Conservation (phyloP, 37 sponge, comb jelly and placozoan species). For the Petrosia ficiformis region DNA sequence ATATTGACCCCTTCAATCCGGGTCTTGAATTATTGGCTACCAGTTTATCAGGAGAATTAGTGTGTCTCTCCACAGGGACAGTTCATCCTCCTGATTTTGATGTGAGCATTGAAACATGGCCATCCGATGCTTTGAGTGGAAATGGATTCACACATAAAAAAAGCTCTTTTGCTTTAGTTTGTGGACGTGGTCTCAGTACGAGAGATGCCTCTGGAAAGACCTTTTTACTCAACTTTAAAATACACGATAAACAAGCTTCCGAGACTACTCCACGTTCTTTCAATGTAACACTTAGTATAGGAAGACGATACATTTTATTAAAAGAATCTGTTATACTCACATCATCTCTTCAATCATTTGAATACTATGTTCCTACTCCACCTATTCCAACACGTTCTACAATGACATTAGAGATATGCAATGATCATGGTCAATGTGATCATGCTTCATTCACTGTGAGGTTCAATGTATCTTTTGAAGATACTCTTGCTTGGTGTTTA, state of each 20-base stretch:
- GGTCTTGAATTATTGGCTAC: constrained; percentile 50
- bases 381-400: constrained; percentile 30
- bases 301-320: constrained; percentile 22
- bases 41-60: constrained; percentile 29
- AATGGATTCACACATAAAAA: constrained; percentile 53
- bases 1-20: constrained; percentile 50
- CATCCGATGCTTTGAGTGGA: constrained; percentile 21
- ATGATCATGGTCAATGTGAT: constrained; percentile 30
- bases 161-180: constrained; percentile 19
- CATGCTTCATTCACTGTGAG: constrained; percentile 4
- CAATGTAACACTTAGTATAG: constrained; percentile 12
- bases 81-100: background rate
- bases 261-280: background rate
- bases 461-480: constrained; percentile 70
- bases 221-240: constrained; percentile 19
- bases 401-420: constrained; percentile 41
- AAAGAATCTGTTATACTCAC: background rate
- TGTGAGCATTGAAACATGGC: constrained; percentile 39
- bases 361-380: constrained; percentile 29
- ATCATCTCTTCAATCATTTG: background rate
- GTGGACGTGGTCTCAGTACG: constrained; percentile 1
- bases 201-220: constrained; percentile 33
- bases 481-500: constrained; percentile 63
- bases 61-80: constrained; percentile 14
- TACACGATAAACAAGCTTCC: background rate